Conservation (phyloP, 2,888 invertebrate species). For the Brenthis ino region DNA sequence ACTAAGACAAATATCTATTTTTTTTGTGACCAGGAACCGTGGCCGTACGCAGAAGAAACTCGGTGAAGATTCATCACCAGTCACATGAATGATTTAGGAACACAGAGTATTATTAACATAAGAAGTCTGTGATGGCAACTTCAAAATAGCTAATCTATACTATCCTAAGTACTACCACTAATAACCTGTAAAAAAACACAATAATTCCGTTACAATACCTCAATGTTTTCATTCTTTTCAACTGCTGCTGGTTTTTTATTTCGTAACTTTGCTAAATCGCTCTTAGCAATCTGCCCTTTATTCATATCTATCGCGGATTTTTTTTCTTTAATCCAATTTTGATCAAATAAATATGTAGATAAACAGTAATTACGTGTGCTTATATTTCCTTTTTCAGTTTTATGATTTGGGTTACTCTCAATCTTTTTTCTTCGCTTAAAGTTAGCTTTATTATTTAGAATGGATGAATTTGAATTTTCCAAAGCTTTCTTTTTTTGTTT, state of each 20-base stretch:
- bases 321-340: constrained; percentile 46
- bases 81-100: no score
- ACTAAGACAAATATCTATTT: no score
- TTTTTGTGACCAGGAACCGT: no score
- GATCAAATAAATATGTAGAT: constrained; percentile 51
- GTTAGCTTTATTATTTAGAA: constrained; percentile 42
- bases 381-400: constrained; percentile 40
- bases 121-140: no score
- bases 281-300: constrained; percentile 10
- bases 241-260: constrained; percentile 1
- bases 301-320: constrained; percentile 17
- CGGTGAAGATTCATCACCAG: no score
- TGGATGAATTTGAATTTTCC: not conserved
- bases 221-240: constrained; percentile 13
- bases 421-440: constrained; percentile 58
- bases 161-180: no score
- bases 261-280: constrained; percentile 17
- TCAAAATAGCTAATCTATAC: no score
- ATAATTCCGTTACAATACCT: not conserved
- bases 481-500: not conserved
- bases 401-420: constrained; percentile 4
- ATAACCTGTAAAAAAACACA: not conserved
- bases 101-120: no score
- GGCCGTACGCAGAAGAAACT: no score
- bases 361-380: constrained; percentile 51